phyloP scores from a whole-genome alignment of 2,113 vertebrate species.

The Panurus biarmicus region DNA sequence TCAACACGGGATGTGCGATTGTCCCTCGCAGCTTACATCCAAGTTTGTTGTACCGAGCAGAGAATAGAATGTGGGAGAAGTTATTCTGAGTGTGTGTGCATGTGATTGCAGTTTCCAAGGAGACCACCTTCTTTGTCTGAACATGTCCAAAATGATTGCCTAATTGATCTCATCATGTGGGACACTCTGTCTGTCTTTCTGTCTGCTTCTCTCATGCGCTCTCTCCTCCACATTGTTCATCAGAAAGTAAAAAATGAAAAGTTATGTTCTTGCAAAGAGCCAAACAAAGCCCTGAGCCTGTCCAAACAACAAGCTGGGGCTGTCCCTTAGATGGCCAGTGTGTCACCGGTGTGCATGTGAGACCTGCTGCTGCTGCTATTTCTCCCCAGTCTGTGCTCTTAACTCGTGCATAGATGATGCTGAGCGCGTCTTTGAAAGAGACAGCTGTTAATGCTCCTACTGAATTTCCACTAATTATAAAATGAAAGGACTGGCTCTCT shows the following conservation, averaged over 20 bases:
- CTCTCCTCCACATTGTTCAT: background rate
- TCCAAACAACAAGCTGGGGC: background rate
- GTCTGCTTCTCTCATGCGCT: background rate
- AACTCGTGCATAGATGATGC: background rate
- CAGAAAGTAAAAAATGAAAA: background rate
- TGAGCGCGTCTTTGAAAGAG: slow-evolving; percentile 22
- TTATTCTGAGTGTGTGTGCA: slow-evolving; percentile 54
- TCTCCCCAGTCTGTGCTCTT: background rate
- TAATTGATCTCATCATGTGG: slow-evolving; percentile 58
- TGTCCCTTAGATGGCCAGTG: background rate
- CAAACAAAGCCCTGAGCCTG: background rate
- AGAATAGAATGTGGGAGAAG: slow-evolving; percentile 55
- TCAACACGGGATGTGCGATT: background rate
- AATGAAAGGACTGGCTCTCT: slow-evolving; percentile 38
- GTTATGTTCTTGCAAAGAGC: background rate
- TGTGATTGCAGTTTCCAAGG: slow-evolving; percentile 59
- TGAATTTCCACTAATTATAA: slow-evolving; percentile 57
- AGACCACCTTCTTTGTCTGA: slow-evolving; percentile 64
- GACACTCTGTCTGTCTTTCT: slow-evolving; percentile 40
- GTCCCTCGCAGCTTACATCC: background rate
- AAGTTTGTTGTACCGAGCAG: slow-evolving; percentile 12
- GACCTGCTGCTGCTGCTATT: background rate
- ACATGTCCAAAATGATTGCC: slow-evolving; percentile 63
- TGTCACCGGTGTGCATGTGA: background rate
- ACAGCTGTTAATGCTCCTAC: slow-evolving; percentile 48